Percentiles rank a stretch among this genome's conserved stretches.
Evolutionary conservation across 2,888 invertebrate genomes (phyloP).

Genomic region (Drosophila helvetica): DNA sequence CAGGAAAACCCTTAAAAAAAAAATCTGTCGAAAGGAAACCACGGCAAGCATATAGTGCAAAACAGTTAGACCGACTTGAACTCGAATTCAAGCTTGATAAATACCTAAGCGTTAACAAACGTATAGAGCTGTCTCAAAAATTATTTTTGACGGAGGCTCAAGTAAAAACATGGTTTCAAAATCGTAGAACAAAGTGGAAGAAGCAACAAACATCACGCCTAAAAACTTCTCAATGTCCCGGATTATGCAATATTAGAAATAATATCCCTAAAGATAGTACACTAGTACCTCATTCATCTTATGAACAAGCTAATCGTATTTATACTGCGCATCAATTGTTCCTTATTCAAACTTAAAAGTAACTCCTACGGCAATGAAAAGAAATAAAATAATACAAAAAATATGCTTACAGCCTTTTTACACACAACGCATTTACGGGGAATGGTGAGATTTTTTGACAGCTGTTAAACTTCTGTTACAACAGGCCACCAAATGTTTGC

Average conservation of each 20-base stretch:
- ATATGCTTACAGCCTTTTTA: too few species aligned
- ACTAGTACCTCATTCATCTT: not conserved
- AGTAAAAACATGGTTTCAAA: slow-evolving; percentile 70
- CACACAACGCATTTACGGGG: too few species aligned
- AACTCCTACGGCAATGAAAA: not conserved
- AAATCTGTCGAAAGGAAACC: slow-evolving; percentile 97
- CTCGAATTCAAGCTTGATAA: slow-evolving; percentile 98
- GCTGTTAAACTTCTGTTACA: too few species aligned
- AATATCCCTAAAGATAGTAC: not conserved
- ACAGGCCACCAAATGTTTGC: too few species aligned
- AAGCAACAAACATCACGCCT: slow-evolving; percentile 96
- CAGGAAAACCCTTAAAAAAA: slow-evolving; percentile 91
- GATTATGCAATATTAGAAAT: slow-evolving; percentile 86
- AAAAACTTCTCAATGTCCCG: slow-evolving; percentile 94
- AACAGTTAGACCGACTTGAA: slow-evolving; percentile 95
- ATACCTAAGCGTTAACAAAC: slow-evolving; percentile 96
- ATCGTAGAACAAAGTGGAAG: slow-evolving; percentile 97
- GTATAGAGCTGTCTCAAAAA: slow-evolving; percentile 96
- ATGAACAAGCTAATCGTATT: not conserved
- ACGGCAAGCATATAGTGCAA: slow-evolving; percentile 97
- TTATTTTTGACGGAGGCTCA: slow-evolving; percentile 85
- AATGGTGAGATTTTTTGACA: too few species aligned
- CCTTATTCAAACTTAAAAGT: not conserved
- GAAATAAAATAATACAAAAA: not conserved
- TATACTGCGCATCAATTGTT: not conserved